Conservation (phyloP, 2,888 invertebrate genomes). For the Pyrochroa serraticornis region DNA sequence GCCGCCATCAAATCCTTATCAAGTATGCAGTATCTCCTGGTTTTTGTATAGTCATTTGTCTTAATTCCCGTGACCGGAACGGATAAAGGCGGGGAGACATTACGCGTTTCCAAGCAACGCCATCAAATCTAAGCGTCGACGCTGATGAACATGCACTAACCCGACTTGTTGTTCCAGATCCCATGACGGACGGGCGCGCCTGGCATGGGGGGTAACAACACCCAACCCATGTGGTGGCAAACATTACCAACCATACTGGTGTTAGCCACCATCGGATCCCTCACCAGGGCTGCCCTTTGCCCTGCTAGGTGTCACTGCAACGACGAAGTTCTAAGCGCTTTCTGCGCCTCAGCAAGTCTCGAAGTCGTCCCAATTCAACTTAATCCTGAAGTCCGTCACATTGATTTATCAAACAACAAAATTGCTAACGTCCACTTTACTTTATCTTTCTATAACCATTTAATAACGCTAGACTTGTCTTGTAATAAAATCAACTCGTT, state of each 20-base stretch:
- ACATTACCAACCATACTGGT: slow-evolving; percentile 60
- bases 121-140: slow-evolving; percentile 31
- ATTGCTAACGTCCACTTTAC: slow-evolving; percentile 80
- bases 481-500: slow-evolving; percentile 80
- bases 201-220: slow-evolving; percentile 57
- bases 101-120: slow-evolving; percentile 39
- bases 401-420: slow-evolving; percentile 84
- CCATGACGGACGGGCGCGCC: slow-evolving; percentile 53
- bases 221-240: slow-evolving; percentile 54
- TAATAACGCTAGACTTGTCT: slow-evolving; percentile 81
- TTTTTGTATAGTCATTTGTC: slow-evolving; percentile 46
- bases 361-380: slow-evolving; percentile 88
- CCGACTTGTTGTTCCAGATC: slow-evolving; percentile 50
- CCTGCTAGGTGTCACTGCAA: slow-evolving; percentile 83
- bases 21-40: slow-evolving; percentile 45
- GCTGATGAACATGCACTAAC: slow-evolving; percentile 27
- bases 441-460: slow-evolving; percentile 79
- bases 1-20: slow-evolving; percentile 45
- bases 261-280: slow-evolving; percentile 53
- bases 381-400: slow-evolving; percentile 83
- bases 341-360: slow-evolving; percentile 78
- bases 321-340: slow-evolving; percentile 77
- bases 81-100: slow-evolving; percentile 38
- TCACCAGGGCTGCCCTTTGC: slow-evolving; percentile 61
- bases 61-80: slow-evolving; percentile 43